phyloP scores from a whole-genome alignment of 2,888 invertebrate genomes.

The Adineta ricciae region DNA sequence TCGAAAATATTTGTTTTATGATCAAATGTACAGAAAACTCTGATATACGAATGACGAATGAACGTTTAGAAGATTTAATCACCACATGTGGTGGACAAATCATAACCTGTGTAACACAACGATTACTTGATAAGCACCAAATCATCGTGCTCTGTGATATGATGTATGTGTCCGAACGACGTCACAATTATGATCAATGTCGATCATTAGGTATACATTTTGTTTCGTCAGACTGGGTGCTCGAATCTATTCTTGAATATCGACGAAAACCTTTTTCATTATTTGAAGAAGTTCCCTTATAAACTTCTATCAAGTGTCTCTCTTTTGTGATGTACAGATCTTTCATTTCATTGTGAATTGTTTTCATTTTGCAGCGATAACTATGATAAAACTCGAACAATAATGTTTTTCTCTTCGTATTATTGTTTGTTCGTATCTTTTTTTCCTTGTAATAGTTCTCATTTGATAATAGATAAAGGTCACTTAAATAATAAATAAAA shows the following conservation, averaged over 20 bases:
- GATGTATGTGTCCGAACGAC: not conserved
- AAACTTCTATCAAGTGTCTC: not conserved
- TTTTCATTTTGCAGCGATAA: not conserved
- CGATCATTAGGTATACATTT: not conserved
- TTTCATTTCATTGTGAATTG: not conserved
- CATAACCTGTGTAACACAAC: not conserved
- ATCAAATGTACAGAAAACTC: not conserved
- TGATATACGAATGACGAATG: not conserved
- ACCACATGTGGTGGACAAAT: not conserved
- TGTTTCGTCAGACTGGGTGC: not conserved
- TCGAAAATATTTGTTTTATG: not conserved
- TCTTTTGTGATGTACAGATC: not conserved
- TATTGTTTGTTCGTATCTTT: not conserved
- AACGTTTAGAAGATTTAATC: conserved; percentile 3
- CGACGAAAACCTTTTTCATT: not conserved
- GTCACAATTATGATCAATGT: conserved; percentile 1
- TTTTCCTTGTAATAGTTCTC: not conserved
- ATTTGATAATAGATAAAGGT: not conserved
- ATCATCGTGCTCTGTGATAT: not conserved
- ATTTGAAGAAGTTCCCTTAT: not conserved
- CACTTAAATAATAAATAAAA: not conserved
- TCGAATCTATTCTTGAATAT: not conserved
- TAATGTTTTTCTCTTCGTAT: not conserved
- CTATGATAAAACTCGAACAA: not conserved
- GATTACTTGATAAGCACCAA: not conserved